Evolutionary conservation across 2,797 vertebrate species (phyloP).

Genomic region (Poecilia velifera): DNA sequence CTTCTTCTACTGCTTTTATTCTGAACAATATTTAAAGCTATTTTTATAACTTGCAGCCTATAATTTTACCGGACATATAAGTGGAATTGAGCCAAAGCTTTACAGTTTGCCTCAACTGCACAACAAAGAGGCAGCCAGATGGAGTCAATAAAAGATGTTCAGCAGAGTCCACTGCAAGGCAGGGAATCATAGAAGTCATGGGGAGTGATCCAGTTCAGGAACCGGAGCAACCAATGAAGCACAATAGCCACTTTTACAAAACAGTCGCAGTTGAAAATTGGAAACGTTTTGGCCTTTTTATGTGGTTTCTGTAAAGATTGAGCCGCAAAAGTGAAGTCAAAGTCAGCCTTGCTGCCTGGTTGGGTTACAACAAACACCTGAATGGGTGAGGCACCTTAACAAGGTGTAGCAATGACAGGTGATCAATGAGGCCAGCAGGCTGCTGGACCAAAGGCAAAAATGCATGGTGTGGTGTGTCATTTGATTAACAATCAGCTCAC

Average conservation of each 20-base stretch:
- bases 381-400: neutral
- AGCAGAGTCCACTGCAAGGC: neutral
- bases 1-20: neutral
- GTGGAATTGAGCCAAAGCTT: neutral
- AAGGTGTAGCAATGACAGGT: neutral
- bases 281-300: neutral
- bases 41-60: neutral
- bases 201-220: neutral
- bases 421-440: neutral
- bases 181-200: neutral
- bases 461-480: neutral
- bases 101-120: neutral
- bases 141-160: neutral
- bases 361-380: neutral
- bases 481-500: neutral
- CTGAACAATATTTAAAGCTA: neutral
- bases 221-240: neutral
- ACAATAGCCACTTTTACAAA: neutral
- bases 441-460: neutral
- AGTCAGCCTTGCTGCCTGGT: neutral
- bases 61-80: neutral
- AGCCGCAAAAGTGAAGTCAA: neutral
- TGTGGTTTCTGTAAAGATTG: neutral
- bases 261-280: neutral
- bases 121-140: neutral